phyloP scores from a whole-genome alignment of 2,888 invertebrate species.

The Cyclophora punctaria region DNA sequence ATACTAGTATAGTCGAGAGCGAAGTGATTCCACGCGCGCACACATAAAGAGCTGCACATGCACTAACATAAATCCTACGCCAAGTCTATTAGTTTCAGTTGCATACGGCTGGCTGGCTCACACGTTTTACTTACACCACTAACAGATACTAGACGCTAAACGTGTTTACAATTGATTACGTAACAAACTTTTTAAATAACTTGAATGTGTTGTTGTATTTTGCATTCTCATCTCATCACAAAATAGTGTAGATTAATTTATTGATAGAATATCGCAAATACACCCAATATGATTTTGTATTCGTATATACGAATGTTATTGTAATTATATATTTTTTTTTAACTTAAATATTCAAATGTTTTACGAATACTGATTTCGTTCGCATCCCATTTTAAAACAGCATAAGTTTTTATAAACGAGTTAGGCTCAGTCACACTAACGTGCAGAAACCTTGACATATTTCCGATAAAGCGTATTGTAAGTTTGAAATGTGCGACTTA shows the following conservation, averaged over 20 bases:
- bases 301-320: no score
- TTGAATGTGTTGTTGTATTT: no score
- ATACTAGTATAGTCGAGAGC: constrained; percentile 64
- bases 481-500: not conserved
- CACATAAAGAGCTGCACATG: constrained; percentile 54
- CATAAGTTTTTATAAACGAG: no score
- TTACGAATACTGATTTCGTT: no score
- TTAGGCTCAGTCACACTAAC: constrained; percentile 8
- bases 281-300: no score
- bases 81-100: constrained; percentile 76
- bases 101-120: constrained; percentile 30
- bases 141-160: constrained; percentile 31
- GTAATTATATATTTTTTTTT: no score
- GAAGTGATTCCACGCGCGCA: constrained; percentile 55
- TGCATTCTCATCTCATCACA: no score
- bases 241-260: no score
- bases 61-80: constrained; percentile 53
- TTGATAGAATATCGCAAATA: no score
- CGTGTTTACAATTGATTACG: constrained; percentile 38
- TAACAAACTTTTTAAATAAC: constrained; percentile 23
- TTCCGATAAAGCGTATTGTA: constrained; percentile 21
- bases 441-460: constrained; percentile 21
- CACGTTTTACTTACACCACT: constrained; percentile 35
- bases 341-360: no score
- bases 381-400: no score